Percentiles rank a stretch among this genome's conserved stretches.
These are phyloP conservation scores for Philotrypesis tridentata DNA, from an alignment of 1,140 invertebrate genomes.

Conservation along the genomic window DNA sequence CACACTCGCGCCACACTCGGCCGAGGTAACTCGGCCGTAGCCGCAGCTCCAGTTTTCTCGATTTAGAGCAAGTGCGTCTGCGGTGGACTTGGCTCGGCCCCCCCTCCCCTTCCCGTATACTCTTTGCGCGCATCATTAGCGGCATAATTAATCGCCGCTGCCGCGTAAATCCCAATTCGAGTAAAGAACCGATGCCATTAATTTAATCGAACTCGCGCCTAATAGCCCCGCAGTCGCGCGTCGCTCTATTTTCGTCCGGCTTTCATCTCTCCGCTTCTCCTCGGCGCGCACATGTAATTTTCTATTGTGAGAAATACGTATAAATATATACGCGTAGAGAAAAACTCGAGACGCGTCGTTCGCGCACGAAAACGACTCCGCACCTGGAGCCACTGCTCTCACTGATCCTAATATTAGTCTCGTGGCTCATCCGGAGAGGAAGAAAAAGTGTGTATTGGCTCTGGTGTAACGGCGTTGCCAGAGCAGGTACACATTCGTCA, in stretches of 20 bases:
- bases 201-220: not conserved
- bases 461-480: not conserved
- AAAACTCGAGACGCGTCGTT: no score
- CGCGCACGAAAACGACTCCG: not conserved
- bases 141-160: slow-evolving; percentile 41
- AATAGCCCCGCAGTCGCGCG: no score
- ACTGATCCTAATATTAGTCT: not conserved
- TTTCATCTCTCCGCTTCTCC: not conserved
- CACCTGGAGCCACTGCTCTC: not conserved
- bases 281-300: no score
- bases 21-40: not conserved
- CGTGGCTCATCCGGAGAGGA: not conserved
- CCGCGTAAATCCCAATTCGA: not conserved
- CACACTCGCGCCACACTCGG: not conserved
- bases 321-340: no score
- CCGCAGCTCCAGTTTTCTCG: slow-evolving; percentile 24
- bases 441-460: not conserved
- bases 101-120: no score
- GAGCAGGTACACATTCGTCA: slow-evolving; percentile 18
- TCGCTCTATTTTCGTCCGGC: not conserved
- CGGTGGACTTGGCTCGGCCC: slow-evolving; percentile 26
- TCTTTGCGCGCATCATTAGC: slow-evolving; percentile 22
- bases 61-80: not conserved
- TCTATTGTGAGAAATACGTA: not conserved
- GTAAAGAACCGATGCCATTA: not conserved